Conservation (phyloP, 2,797 vertebrate species). For the Jordanella pulchra region DNA sequence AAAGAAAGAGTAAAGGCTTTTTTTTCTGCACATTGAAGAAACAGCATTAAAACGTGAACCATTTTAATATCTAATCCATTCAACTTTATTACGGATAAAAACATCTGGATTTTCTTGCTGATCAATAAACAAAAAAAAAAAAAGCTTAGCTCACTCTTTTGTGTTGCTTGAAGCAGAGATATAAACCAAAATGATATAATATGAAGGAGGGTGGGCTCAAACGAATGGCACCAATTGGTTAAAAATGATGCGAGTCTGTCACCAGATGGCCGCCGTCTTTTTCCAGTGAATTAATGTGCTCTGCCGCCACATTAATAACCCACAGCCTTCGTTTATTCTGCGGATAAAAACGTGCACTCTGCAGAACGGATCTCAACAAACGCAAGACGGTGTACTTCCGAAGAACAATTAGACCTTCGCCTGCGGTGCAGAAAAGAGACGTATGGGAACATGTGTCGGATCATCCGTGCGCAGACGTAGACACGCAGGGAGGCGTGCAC, state of each 20-base stretch:
- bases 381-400: constrained; percentile 20
- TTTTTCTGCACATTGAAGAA: constrained; percentile 10
- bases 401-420: constrained; percentile 47
- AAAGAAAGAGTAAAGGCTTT: constrained; percentile 14
- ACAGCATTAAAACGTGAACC: constrained; percentile 18
- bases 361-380: constrained; percentile 41
- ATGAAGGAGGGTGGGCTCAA: constrained; percentile 41
- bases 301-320: constrained; percentile 60
- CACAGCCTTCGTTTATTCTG: constrained; percentile 48
- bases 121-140: constrained; percentile 27
- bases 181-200: constrained; percentile 45
- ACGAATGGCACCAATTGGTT: constrained; percentile 59
- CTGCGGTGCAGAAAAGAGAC: constrained; percentile 63
- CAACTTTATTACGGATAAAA: constrained; percentile 3
- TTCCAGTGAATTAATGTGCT: constrained; percentile 51
- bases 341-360: constrained; percentile 48
- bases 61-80: constrained; percentile 14
- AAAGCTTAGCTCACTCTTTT: constrained; percentile 19
- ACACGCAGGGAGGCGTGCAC: constrained; percentile 35
- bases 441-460: constrained; percentile 56
- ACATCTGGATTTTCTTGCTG: background rate
- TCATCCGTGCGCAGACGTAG: constrained; percentile 18
- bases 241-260: constrained; percentile 64
- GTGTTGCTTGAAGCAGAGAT: constrained; percentile 34
- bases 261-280: constrained; percentile 71